phyloP scores from a whole-genome alignment of 2,888 invertebrate species.

The Colostygia pectinataria region DNA sequence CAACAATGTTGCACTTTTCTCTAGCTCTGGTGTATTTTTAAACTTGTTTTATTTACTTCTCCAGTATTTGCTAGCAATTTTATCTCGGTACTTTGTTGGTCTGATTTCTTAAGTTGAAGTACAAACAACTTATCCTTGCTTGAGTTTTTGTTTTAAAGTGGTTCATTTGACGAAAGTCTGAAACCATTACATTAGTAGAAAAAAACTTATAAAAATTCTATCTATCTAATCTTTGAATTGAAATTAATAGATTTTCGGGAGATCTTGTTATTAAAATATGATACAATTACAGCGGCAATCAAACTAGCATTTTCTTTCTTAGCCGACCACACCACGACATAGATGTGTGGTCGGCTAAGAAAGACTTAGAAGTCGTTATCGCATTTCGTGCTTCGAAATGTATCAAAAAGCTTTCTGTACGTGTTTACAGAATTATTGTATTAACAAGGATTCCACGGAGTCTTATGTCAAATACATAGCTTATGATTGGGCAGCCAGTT shows the following conservation, averaged over 20 bases:
- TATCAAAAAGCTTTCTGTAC: slow-evolving; percentile 16
- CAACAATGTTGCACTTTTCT: neutral
- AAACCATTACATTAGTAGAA: too few species aligned
- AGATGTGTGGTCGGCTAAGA: too few species aligned
- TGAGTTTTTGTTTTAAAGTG: too few species aligned
- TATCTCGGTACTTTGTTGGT: slow-evolving; percentile 5
- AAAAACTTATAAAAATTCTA: too few species aligned
- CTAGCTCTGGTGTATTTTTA: slow-evolving; percentile 2
- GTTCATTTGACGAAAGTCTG: too few species aligned
- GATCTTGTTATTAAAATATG: too few species aligned
- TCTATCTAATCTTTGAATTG: too few species aligned
- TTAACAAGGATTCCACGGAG: slow-evolving; percentile 26
- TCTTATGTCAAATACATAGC: slow-evolving; percentile 21
- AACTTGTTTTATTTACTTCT: neutral
- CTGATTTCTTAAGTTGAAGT: slow-evolving; percentile 3
- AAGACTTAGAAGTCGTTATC: neutral
- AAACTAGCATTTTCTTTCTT: too few species aligned
- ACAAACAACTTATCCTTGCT: neutral
- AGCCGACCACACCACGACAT: too few species aligned
- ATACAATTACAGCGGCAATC: too few species aligned
- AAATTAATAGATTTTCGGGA: too few species aligned
- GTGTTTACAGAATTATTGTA: slow-evolving; percentile 27
- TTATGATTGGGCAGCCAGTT: neutral
- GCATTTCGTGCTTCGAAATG: slow-evolving; percentile 18
- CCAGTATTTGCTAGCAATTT: neutral